Conservation (phyloP, 1,140 invertebrate genomes). For the Chelonus insularis region DNA sequence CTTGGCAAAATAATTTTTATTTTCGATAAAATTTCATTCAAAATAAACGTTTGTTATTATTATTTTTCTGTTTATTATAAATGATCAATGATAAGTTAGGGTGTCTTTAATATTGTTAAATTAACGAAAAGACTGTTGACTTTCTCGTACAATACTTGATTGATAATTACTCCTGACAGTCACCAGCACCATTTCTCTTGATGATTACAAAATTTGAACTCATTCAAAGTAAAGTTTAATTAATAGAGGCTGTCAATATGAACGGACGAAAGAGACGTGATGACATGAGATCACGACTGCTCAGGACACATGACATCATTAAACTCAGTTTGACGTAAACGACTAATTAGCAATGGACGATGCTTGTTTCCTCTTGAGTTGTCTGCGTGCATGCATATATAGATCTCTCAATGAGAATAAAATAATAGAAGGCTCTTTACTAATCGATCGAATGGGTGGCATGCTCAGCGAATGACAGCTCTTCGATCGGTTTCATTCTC, state of each 20-base stretch:
- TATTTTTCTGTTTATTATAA: too few relatives aligned
- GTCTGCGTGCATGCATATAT: conserved; percentile 14
- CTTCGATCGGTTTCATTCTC: conserved; percentile 14
- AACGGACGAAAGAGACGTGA: not conserved
- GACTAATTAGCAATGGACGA: conserved; percentile 20
- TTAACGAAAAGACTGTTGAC: not conserved
- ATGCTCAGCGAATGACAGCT: not conserved
- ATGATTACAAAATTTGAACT: conserved; percentile 7
- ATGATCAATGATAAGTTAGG: too few relatives aligned
- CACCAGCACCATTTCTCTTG: not conserved
- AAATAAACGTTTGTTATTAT: too few relatives aligned
- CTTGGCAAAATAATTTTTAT: too few relatives aligned
- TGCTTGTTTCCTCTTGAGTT: conserved; percentile 21
- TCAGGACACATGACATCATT: conserved; percentile 19
- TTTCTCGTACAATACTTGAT: not conserved
- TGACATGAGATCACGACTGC: conserved; percentile 1
- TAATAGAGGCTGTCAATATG: conserved; percentile 10
- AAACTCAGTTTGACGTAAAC: conserved; percentile 24
- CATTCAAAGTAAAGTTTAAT: conserved; percentile 1
- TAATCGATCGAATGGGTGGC: conserved; percentile 35
- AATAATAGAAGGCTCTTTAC: conserved; percentile 41
- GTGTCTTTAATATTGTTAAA: too few relatives aligned
- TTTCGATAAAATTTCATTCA: too few relatives aligned
- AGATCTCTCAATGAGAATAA: conserved; percentile 29
- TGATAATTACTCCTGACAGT: not conserved